Conservation (phyloP, 2,113 vertebrate genomes). For the Amia ocellicauda region DNA sequence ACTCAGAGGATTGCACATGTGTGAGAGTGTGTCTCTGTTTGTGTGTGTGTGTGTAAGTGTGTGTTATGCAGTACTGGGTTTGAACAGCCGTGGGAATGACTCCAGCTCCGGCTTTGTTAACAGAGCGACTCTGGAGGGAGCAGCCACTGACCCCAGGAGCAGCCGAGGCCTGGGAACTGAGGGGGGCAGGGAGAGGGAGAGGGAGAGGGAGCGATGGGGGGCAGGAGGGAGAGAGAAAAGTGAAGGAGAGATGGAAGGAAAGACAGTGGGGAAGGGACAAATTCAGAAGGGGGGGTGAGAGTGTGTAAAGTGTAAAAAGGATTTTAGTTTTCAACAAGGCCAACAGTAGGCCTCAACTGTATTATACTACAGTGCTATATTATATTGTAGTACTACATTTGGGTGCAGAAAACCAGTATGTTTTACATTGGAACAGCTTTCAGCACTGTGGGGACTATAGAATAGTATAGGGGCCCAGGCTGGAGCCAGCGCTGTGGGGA, state of each 20-base stretch:
- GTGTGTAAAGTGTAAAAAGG: neutral
- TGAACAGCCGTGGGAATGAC: slow-evolving; percentile 41
- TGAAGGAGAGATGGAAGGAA: neutral
- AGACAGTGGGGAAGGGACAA: neutral
- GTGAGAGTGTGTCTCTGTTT: neutral
- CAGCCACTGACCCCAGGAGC: slow-evolving; percentile 17
- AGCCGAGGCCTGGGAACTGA: slow-evolving; percentile 18
- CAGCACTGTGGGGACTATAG: too few relatives aligned
- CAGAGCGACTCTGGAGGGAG: slow-evolving; percentile 24
- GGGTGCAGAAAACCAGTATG: too few relatives aligned
- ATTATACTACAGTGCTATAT: too few relatives aligned
- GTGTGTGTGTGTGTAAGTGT: neutral
- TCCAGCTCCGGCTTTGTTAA: slow-evolving; percentile 41
- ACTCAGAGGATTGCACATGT: too few relatives aligned
- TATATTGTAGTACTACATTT: too few relatives aligned
- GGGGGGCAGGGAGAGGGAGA: neutral
- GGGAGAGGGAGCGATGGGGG: slow-evolving; percentile 18
- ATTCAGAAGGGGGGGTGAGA: neutral
- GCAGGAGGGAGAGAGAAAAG: neutral
- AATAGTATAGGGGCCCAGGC: too few relatives aligned
- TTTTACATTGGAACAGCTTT: too few relatives aligned
- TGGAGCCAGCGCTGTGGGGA: too few relatives aligned
- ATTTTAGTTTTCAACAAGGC: too few relatives aligned
- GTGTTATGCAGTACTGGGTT: slow-evolving; percentile 26
- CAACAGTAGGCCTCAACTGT: too few relatives aligned